phyloP scores from a whole-genome alignment of 2,888 invertebrate genomes.

The Callyntrura sp. region DNA sequence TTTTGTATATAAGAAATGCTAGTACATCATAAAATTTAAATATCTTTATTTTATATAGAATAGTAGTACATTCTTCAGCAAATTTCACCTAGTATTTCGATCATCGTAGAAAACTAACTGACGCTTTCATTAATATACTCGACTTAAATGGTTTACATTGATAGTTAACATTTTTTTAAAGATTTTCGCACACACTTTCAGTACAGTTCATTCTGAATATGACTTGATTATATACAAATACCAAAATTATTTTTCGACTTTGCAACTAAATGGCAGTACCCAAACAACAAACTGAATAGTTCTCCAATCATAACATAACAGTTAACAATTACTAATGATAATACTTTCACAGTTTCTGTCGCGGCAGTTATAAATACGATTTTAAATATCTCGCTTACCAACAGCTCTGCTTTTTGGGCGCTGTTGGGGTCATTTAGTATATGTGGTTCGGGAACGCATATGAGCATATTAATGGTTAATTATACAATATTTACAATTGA shows the following conservation, averaged over 20 bases:
- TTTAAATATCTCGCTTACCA: background rate
- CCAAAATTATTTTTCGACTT: too few species aligned
- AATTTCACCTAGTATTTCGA: slow-evolving; percentile 46
- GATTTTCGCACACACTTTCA: slow-evolving; percentile 16
- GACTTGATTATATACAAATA: slow-evolving; percentile 13
- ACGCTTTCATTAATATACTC: slow-evolving; percentile 28
- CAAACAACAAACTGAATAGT: slow-evolving; percentile 18
- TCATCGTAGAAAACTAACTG: slow-evolving; percentile 67
- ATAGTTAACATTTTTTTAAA: slow-evolving; percentile 30
- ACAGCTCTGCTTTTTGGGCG: background rate
- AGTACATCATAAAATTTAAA: slow-evolving; percentile 22
- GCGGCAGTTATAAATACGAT: slow-evolving; percentile 1
- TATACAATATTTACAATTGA: slow-evolving; percentile 21
- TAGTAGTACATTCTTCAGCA: slow-evolving; percentile 42
- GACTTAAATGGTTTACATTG: slow-evolving; percentile 12
- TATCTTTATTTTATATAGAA: slow-evolving; percentile 40
- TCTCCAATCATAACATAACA: slow-evolving; percentile 36
- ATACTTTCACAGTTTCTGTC: slow-evolving; percentile 39
- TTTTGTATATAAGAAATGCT: background rate
- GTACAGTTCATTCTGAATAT: slow-evolving; percentile 26
- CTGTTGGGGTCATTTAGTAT: background rate
- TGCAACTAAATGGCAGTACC: slow-evolving; percentile 48
- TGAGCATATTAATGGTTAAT: background rate
- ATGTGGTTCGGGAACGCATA: background rate
- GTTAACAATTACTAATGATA: slow-evolving; percentile 40